A percentile compares a stretch with the other conserved stretches of the same genome.
Conservation (phyloP, 2,888 invertebrate species). For the Campopleginae sp. region DNA sequence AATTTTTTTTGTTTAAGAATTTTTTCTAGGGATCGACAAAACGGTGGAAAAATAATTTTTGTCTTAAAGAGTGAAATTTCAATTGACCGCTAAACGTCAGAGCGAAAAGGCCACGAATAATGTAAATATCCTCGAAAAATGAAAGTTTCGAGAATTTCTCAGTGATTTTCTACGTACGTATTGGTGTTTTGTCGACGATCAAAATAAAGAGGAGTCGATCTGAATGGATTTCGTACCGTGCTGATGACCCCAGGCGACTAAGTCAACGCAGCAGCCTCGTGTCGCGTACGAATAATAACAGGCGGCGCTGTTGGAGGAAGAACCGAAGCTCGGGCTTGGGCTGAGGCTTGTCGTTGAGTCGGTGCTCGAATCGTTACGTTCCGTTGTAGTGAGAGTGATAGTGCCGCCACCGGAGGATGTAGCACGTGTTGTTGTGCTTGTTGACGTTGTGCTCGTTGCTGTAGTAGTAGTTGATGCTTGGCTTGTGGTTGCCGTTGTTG, state of each 20-base stretch:
- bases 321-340: constrained; percentile 74
- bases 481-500: constrained; percentile 70
- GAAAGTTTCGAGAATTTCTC: not conserved
- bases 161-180: not conserved
- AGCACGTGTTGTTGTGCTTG: constrained; percentile 75
- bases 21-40: not conserved
- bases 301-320: constrained; percentile 79
- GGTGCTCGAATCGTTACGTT: constrained; percentile 74
- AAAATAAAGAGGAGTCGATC: not conserved
- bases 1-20: not conserved
- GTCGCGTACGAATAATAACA: constrained; percentile 81
- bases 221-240: constrained; percentile 78
- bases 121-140: not conserved
- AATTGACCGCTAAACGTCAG: not conserved
- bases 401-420: constrained; percentile 79
- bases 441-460: constrained; percentile 74
- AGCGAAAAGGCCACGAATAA: not conserved
- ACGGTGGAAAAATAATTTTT: not conserved
- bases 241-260: constrained; percentile 82
- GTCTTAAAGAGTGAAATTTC: not conserved
- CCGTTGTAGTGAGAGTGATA: constrained; percentile 75
- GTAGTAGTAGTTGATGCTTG: constrained; percentile 73
- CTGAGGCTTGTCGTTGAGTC: constrained; percentile 78
- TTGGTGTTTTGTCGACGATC: not conserved
- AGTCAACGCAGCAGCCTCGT: constrained; percentile 82